Conservation (phyloP, 2,888 invertebrate genomes). For the Lagria hirta region DNA sequence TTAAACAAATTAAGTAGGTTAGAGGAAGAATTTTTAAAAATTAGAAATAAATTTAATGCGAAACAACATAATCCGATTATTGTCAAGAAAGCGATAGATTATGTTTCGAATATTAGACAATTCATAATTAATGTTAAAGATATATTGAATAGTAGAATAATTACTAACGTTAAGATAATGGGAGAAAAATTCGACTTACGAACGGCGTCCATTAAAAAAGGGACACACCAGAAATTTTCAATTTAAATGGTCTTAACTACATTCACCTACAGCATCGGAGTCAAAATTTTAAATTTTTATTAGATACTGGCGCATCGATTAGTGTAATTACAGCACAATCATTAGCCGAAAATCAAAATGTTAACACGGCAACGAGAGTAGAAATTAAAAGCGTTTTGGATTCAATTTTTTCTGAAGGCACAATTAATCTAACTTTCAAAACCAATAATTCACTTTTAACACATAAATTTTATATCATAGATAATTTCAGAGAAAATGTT, state of each 20-base stretch:
- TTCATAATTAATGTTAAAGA: no score
- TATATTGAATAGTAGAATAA: no score
- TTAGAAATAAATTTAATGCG: no score
- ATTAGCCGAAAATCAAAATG: conserved; percentile 5
- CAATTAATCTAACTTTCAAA: conserved; percentile 7
- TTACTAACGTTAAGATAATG: no score
- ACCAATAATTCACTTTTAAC: conserved; percentile 1
- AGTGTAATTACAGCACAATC: conserved; percentile 11
- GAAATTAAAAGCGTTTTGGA: conserved; percentile 7
- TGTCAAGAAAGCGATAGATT: no score
- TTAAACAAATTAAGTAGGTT: no score
- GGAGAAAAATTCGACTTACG: conserved; percentile 30
- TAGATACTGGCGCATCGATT: conserved; percentile 19
- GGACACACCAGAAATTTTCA: conserved; percentile 4
- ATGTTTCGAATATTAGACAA: no score
- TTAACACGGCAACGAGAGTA: conserved; percentile 4
- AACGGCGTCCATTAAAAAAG: conserved; percentile 29
- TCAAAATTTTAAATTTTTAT: conserved; percentile 10
- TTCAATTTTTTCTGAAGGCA: conserved; percentile 3
- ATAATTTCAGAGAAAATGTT: conserved; percentile 8
- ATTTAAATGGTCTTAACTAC: conserved; percentile 13
- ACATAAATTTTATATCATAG: conserved; percentile 14
- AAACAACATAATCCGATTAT: no score
- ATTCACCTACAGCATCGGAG: conserved; percentile 1
- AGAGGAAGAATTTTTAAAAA: no score